Evolutionary conservation across 1,140 invertebrate genomes (phyloP).

Genomic region (Tetragonula clypearis): DNA sequence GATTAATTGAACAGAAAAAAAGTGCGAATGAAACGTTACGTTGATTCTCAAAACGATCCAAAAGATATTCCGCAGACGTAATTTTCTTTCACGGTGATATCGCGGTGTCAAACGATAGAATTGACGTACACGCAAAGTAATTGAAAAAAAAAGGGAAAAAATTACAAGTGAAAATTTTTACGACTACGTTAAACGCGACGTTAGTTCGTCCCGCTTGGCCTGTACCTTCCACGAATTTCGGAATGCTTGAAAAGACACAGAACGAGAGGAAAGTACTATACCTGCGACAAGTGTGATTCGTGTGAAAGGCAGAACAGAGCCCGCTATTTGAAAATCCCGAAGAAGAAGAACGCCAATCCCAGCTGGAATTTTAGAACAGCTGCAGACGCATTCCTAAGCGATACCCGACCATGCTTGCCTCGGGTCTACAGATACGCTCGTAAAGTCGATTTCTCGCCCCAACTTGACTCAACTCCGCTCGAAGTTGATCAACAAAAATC

Average conservation of each 20-base stretch:
- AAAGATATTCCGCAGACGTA: no score
- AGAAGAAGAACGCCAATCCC: conserved; percentile 27
- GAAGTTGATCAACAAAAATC: background rate
- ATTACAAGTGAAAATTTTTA: no score
- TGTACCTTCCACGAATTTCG: background rate
- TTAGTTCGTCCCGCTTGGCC: no score
- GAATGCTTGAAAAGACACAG: background rate
- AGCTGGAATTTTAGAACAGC: conserved; percentile 57
- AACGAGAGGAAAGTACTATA: background rate
- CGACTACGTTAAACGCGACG: no score
- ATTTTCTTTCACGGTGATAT: no score
- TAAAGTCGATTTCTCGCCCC: conserved; percentile 24
- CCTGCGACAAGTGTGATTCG: background rate
- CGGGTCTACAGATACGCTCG: conserved; percentile 27
- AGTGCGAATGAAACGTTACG: no score
- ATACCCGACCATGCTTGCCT: conserved; percentile 28
- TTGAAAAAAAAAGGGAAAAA: no score
- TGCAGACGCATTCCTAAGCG: conserved; percentile 64
- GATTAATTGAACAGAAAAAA: no score
- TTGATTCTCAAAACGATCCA: no score
- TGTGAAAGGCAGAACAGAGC: conserved; percentile 1
- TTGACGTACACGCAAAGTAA: no score
- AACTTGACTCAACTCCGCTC: background rate
- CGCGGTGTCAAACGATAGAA: no score
- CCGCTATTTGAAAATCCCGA: conserved; percentile 35